Conservation (phyloP, 2,888 invertebrate species). For the Eupithecia abbreviata region DNA sequence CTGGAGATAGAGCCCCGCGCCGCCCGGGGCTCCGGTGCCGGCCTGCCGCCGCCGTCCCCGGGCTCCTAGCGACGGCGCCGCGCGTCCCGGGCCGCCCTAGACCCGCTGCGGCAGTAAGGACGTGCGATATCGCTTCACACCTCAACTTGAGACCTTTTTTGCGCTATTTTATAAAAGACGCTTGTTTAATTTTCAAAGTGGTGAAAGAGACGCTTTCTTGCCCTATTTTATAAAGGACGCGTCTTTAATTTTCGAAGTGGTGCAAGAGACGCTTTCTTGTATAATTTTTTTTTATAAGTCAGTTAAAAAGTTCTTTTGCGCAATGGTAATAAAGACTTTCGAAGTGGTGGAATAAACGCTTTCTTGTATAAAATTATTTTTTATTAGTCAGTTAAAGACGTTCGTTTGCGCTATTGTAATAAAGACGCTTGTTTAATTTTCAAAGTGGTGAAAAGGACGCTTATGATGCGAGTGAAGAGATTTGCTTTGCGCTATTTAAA, state of each 20-base stretch:
- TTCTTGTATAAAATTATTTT: too few species aligned
- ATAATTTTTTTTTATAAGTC: too few species aligned
- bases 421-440: neutral
- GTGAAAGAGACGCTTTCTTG: neutral
- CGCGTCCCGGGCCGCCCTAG: conserved; percentile 77
- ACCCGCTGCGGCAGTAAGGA: conserved; percentile 62
- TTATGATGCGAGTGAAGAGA: neutral
- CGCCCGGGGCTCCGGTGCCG: conserved; percentile 67
- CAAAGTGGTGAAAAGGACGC: neutral
- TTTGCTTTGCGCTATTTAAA: neutral
- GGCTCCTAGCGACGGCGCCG: conserved; percentile 79
- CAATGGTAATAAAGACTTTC: neutral
- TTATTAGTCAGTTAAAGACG: neutral
- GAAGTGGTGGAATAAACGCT: too few species aligned
- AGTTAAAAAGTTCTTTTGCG: neutral
- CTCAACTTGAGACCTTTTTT: conserved; percentile 14
- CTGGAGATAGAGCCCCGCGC: conserved; percentile 93
- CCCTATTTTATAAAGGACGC: neutral
- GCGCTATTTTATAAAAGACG: conserved; percentile 19
- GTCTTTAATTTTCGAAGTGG: too few species aligned
- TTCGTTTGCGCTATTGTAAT: neutral
- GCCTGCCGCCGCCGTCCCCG: conserved; percentile 65
- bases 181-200: neutral
- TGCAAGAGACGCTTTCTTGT: neutral
- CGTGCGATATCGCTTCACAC: conserved; percentile 36